Base-by-base conservation (phyloP, 1,140 invertebrate genomes). In the Drosophila kurseongensis region DNA sequence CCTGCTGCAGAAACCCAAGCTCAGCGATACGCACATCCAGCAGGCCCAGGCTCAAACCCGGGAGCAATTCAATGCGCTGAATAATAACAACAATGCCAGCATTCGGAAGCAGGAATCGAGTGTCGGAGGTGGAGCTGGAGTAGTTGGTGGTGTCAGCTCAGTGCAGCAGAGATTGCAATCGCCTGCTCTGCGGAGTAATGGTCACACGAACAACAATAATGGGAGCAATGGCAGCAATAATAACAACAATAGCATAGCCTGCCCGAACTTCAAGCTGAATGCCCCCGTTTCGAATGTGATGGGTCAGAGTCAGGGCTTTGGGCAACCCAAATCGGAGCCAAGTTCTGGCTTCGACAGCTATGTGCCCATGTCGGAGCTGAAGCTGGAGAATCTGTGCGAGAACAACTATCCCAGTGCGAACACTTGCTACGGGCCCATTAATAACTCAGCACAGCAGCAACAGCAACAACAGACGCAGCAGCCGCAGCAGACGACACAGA, bases 1-100 rank as follows among this genome's bases (percentile, higher is more conserved):
- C 29, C 91, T 98, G 65, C 94, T 96, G 77, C 95, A 95, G 77
- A 94, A 95, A 78, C 95, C 95, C 71, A 95, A 96, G 94, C 93
- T 95, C 80, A 94, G 93, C 78, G 94, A 94, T 69, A 94, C 94
- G 54, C 92, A 93, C 65, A 93, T 93, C 14, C 92, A 92, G 62
- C 91, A 92, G 75, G 91, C 91, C 2, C 92, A 92, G 61, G 91
- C 91, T 10, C 84, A 79, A 61, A 80, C 81, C 2, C 80, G 92
- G 16, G 92, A 86, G 78, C 90, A 92, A 65, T 92, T 89, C 54
- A 92, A 92, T 78, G 68, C 78, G 16, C 91, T 91, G 35, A 92
- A 91, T 66, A 92, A 91, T 58, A 84, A 81, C 23, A 88, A 90
- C 14, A 90, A 81, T 58, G 72, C 78, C 50, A 42, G 67, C 61